Conservation (phyloP, 2,888 invertebrate species). For the Parnassius smintheus region DNA sequence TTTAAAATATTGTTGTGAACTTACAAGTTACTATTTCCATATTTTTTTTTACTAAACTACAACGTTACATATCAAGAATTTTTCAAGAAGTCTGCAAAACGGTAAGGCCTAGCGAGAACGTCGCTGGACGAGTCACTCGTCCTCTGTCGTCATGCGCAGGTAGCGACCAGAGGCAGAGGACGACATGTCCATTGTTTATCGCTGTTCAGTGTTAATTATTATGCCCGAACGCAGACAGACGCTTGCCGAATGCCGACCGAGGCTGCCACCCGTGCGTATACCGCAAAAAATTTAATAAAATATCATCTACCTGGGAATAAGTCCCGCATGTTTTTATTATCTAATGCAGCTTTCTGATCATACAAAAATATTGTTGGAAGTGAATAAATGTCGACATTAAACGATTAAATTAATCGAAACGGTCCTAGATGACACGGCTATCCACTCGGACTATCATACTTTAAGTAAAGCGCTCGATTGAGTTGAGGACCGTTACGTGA, state of each 20-base stretch:
- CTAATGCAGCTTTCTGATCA: conserved; percentile 6
- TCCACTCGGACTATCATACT: conserved; percentile 54
- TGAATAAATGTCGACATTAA: conserved; percentile 5
- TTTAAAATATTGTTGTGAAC: no score
- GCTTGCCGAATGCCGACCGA: conserved; percentile 50
- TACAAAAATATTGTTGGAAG: neutral
- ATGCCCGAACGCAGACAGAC: conserved; percentile 68
- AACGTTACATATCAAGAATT: neutral
- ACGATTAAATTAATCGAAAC: conserved; percentile 12
- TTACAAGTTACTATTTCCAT: no score
- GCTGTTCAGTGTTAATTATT: conserved; percentile 77
- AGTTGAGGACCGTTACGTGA: conserved; percentile 81
- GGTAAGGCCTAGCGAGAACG: conserved; percentile 64
- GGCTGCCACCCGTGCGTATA: conserved; percentile 42
- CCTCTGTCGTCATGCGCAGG: conserved; percentile 76
- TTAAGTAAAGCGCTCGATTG: conserved; percentile 80
- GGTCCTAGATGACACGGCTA: conserved; percentile 34
- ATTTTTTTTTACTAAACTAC: no score
- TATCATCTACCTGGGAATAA: conserved; percentile 52
- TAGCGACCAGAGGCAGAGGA: conserved; percentile 74
- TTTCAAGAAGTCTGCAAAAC: conserved; percentile 49
- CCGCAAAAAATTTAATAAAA: conserved; percentile 61
- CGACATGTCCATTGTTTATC: conserved; percentile 79
- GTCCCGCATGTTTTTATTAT: conserved; percentile 38
- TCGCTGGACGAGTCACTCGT: conserved; percentile 68